Evolutionary conservation across 64 coral and sea anemone genomes (phyloP).

Genomic region (Acropora tenuis): DNA sequence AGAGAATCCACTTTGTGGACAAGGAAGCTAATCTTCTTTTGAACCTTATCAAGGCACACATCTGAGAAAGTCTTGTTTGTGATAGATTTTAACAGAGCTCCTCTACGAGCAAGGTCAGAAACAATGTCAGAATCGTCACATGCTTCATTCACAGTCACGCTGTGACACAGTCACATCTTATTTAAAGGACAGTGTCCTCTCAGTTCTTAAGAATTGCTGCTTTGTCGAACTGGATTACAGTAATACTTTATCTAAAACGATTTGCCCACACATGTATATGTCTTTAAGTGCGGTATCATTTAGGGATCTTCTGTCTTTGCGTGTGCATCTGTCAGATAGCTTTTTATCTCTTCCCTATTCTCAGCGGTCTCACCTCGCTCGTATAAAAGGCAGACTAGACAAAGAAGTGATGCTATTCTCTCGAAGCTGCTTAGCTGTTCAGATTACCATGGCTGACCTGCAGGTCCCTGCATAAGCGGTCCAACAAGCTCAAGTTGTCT

Average conservation of each 20-base stretch:
- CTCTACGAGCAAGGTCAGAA: not conserved
- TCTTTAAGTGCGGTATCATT: not conserved
- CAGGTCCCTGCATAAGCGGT: not conserved
- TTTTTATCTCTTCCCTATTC: not conserved
- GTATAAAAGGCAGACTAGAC: no score
- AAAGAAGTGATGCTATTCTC: no score
- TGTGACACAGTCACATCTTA: no score
- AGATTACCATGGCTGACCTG: constrained; percentile 9
- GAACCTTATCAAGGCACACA: no score
- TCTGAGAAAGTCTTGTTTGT: not conserved
- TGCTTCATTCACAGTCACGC: constrained; percentile 1
- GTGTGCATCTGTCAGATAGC: not conserved
- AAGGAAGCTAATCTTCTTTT: no score
- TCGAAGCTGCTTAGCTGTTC: not conserved
- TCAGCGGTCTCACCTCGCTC: no score
- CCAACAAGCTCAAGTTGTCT: constrained; percentile 14
- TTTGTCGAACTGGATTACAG: constrained; percentile 2
- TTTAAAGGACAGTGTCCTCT: constrained; percentile 5
- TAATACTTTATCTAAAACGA: not conserved
- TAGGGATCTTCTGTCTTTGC: not conserved
- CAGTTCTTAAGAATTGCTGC: no score
- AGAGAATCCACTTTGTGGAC: no score
- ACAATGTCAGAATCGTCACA: not conserved
- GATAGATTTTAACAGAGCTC: no score
- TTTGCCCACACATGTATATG: not conserved